These are phyloP conservation scores for Condylura cristata DNA, from an alignment of 2,113 vertebrate species.

Conservation along the genomic window DNA sequence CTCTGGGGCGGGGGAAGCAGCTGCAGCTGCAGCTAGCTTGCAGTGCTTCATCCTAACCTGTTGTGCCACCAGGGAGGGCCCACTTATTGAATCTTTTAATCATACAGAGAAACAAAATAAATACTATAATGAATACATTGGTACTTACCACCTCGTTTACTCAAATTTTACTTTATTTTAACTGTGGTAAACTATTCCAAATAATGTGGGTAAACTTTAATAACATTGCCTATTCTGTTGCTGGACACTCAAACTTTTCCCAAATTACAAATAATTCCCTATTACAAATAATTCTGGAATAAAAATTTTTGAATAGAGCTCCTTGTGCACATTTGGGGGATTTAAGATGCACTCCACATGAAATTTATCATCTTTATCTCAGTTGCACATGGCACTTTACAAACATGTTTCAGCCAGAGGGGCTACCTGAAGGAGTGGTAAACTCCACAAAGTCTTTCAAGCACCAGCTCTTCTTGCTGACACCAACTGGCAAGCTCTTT, in stretches of 20 bases:
- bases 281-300: neutral
- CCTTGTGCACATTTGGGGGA: neutral
- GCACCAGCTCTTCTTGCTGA: neutral
- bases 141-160: neutral
- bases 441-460: neutral
- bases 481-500: neutral
- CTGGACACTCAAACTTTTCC: neutral
- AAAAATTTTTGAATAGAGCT: constrained; percentile 1
- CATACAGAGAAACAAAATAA: constrained; percentile 4
- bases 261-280: neutral
- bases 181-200: neutral
- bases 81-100: neutral
- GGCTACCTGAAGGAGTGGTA: neutral
- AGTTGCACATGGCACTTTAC: neutral
- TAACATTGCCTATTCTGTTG: neutral
- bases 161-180: constrained; percentile 33
- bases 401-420: neutral
- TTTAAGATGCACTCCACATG: neutral
- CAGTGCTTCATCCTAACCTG: too few species aligned
- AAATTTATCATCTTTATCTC: neutral
- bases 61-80: too few species aligned
- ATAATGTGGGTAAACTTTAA: neutral
- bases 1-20: too few species aligned
- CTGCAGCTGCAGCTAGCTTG: too few species aligned
- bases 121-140: neutral